A percentile compares a stretch with the other conserved stretches of the same genome.
Conservation (phyloP, 2,888 invertebrate genomes). For the Deilephila elpenor region DNA sequence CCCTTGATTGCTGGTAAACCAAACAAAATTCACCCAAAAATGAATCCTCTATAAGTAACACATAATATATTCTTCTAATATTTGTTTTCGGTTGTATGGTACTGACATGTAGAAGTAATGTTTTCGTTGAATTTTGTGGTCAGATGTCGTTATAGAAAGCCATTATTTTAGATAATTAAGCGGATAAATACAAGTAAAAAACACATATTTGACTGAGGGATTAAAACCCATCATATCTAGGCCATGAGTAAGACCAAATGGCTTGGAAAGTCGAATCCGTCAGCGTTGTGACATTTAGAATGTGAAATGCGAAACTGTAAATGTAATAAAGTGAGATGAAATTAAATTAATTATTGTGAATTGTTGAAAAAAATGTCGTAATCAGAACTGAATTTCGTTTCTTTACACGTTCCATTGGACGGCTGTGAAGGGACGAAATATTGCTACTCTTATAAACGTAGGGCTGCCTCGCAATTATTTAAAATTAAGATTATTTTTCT, state of each 20-base stretch:
- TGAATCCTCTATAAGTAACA: too few relatives aligned
- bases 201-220: neutral
- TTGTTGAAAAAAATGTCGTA: slow-evolving; percentile 24
- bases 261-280: slow-evolving; percentile 20
- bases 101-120: too few relatives aligned
- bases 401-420: slow-evolving; percentile 27
- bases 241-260: neutral
- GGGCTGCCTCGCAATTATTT: neutral
- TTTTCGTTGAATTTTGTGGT: too few relatives aligned
- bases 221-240: neutral
- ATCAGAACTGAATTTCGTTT: slow-evolving; percentile 29
- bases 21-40: too few relatives aligned
- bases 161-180: neutral
- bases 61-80: too few relatives aligned
- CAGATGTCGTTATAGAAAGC: too few relatives aligned
- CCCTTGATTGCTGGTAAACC: too few relatives aligned
- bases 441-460: slow-evolving; percentile 18
- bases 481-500: too few relatives aligned
- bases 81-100: too few relatives aligned
- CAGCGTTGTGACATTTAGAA: slow-evolving; percentile 22
- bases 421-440: slow-evolving; percentile 24
- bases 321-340: slow-evolving; percentile 26
- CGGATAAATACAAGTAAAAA: neutral
- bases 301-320: slow-evolving; percentile 27
- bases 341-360: slow-evolving; percentile 28